Conservation (phyloP, 2,888 invertebrate genomes). For the Sthenelais limicola region DNA sequence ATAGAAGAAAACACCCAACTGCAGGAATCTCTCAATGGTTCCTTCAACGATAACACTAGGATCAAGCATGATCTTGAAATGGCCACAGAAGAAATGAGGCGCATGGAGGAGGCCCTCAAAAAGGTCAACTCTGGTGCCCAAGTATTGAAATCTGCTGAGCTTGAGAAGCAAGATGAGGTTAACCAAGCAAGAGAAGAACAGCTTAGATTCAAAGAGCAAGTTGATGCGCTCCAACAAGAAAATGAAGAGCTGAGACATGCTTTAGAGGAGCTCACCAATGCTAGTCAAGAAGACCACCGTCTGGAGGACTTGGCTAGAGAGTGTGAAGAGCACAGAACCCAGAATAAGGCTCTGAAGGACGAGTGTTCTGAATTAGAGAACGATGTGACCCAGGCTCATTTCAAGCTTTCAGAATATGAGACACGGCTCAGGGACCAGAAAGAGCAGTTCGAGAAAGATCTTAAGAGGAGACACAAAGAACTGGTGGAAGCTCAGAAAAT, state of each 20-base stretch:
- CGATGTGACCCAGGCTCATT: conserved; percentile 16
- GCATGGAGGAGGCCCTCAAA: conserved; percentile 20
- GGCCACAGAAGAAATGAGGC: conserved; percentile 52
- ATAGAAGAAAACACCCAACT: conserved; percentile 59
- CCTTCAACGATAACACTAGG: conserved; percentile 58
- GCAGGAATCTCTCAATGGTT: conserved; percentile 56
- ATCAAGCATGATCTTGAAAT: conserved; percentile 60
- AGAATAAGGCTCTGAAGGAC: conserved; percentile 28
- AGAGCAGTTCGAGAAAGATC: conserved; percentile 20
- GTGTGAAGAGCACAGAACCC: conserved; percentile 8
- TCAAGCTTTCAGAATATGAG: conserved; percentile 12
- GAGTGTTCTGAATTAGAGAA: conserved; percentile 24
- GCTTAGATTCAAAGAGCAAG: conserved; percentile 15
- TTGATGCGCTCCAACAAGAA: conserved; percentile 26
- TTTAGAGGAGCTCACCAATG: conserved; percentile 7
- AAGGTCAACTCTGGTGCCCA: background rate
- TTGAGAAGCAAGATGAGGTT: conserved; percentile 4
- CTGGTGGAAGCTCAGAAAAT: conserved; percentile 16
- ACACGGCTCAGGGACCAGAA: background rate
- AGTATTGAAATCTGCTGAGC: background rate
- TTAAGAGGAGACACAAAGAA: conserved; percentile 15
- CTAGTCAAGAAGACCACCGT: background rate
- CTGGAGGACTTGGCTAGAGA: conserved; percentile 31
- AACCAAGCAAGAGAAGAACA: background rate
- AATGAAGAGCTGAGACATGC: background rate